Evolutionary conservation across 2,113 vertebrate genomes (phyloP).

Genomic region (Toxostoma redivivum): DNA sequence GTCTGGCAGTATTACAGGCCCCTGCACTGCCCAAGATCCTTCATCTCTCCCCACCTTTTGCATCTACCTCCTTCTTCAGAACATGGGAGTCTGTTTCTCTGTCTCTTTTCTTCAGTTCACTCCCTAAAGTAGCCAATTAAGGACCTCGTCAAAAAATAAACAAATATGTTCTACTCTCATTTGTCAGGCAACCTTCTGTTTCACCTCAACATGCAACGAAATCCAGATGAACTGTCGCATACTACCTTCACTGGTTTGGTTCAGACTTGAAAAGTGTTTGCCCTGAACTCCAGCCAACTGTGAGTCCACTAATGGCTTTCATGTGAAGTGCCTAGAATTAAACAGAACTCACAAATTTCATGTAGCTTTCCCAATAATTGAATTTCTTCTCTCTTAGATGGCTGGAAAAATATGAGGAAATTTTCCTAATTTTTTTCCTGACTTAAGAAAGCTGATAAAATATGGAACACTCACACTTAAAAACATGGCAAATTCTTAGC

Average conservation of each 20-base stretch:
- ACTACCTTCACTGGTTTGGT: background rate
- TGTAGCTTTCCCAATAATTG: background rate
- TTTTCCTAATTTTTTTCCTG: background rate
- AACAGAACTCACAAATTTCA: background rate
- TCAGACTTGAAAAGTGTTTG: conserved; percentile 25
- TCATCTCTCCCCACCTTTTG: background rate
- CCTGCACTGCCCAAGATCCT: background rate
- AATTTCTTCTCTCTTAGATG: background rate
- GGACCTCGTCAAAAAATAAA: background rate
- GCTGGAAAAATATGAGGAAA: background rate
- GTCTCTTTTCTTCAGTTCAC: background rate
- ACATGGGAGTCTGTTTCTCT: background rate
- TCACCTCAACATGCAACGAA: background rate
- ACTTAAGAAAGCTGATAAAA: background rate
- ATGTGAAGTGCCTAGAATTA: background rate
- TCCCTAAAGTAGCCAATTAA: conserved; percentile 2
- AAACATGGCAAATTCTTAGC: background rate
- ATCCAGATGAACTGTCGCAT: conserved; percentile 19
- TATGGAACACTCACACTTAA: background rate
- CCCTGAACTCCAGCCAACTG: background rate
- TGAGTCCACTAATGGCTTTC: background rate
- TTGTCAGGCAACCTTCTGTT: conserved; percentile 18
- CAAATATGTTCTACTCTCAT: background rate
- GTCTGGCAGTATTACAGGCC: background rate
- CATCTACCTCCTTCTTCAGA: background rate